These are phyloP conservation scores for Platalea minor DNA, from an alignment of 2,797 vertebrate genomes.

Conservation along the genomic window DNA sequence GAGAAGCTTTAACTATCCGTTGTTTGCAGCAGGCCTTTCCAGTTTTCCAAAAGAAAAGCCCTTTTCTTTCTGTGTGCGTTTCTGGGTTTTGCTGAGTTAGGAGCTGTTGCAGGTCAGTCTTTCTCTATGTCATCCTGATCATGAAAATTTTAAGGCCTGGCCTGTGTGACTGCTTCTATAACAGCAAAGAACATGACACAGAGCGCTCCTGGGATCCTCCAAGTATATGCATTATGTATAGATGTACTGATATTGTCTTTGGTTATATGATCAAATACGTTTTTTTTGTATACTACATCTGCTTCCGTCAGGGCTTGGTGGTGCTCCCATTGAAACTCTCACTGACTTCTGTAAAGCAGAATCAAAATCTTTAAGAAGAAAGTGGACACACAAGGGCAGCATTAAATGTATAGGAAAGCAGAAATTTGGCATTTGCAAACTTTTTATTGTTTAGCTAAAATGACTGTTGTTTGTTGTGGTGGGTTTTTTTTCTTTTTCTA, in stretches of 20 bases:
- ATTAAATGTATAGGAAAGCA: not conserved
- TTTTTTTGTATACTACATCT: not conserved
- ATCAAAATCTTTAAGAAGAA: not conserved
- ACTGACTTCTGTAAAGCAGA: not conserved
- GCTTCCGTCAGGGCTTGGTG: not conserved
- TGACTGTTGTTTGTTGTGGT: not conserved
- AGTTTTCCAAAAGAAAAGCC: not conserved
- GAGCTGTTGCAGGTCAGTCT: not conserved
- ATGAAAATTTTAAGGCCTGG: constrained; percentile 26
- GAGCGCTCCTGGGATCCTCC: not conserved
- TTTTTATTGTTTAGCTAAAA: not conserved
- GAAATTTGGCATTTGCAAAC: not conserved
- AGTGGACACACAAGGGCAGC: not conserved
- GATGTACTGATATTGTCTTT: not conserved
- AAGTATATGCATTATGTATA: constrained; percentile 3
- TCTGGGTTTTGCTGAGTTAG: not conserved
- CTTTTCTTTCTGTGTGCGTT: not conserved
- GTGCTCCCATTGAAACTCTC: not conserved
- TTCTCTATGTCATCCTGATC: not conserved
- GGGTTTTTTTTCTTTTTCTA: not conserved
- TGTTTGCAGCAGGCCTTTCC: not conserved
- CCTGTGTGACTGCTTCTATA: not conserved
- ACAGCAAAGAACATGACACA: not conserved
- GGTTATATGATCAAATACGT: not conserved
- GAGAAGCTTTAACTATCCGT: not conserved